phyloP scores from a whole-genome alignment of 37 sponge, comb jelly and placozoan genomes.

The Bolinopsis microptera region DNA sequence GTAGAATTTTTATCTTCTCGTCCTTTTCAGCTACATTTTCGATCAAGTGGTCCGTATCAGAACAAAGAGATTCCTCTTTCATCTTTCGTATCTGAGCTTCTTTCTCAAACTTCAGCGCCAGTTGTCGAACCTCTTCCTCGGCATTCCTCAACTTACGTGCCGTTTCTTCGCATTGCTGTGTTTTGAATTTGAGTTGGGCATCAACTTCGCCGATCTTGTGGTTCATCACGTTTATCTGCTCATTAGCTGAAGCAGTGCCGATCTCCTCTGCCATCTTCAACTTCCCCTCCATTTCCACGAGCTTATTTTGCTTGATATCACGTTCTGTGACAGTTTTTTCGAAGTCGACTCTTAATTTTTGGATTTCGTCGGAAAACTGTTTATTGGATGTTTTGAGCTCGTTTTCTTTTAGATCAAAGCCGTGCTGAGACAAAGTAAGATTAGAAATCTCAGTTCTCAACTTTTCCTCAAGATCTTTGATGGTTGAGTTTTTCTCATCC shows the following conservation, averaged over 20 bases:
- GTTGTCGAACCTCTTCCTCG: conserved; percentile 1
- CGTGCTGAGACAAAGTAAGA: conserved; percentile 19
- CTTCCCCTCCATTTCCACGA: conserved; percentile 37
- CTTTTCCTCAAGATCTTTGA: conserved; percentile 23
- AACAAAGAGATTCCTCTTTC: not conserved
- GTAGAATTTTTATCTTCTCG: conserved; percentile 9
- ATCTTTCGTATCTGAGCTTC: conserved; percentile 11
- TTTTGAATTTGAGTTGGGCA: conserved; percentile 40
- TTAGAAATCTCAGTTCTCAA: not conserved
- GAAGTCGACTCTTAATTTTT: conserved; percentile 1
- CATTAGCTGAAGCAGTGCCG: conserved; percentile 55
- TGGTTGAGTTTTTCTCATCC: not conserved
- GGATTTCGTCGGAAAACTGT: conserved; percentile 16
- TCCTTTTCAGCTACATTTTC: conserved; percentile 30
- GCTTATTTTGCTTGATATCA: not conserved
- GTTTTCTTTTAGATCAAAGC: conserved; percentile 36
- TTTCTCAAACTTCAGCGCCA: conserved; percentile 1
- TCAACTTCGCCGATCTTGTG: conserved; percentile 44
- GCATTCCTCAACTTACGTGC: conserved; percentile 19
- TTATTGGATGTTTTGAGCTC: conserved; percentile 39
- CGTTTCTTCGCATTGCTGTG: not conserved
- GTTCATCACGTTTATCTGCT: conserved; percentile 33
- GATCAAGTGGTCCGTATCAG: conserved; percentile 19
- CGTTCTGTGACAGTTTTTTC: conserved; percentile 17
- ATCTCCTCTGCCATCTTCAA: conserved; percentile 44